A percentile compares a stretch with the other conserved stretches of the same genome.
Conservation (phyloP, 2,888 invertebrate genomes). For the Ectropis crepuscularia region DNA sequence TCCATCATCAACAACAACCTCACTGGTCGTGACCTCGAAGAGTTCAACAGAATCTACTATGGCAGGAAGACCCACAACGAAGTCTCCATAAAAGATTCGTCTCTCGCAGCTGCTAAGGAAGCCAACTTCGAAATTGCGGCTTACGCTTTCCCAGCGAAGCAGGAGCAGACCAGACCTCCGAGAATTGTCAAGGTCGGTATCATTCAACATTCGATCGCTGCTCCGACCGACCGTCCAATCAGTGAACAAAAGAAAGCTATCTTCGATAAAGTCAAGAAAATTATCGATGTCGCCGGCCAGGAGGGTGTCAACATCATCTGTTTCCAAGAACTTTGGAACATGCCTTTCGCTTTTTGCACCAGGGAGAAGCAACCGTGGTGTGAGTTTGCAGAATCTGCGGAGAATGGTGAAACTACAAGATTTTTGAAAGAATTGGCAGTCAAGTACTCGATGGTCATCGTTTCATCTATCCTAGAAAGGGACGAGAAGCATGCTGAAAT, state of each 20-base stretch:
- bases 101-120: conserved; percentile 82
- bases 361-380: conserved; percentile 98
- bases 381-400: conserved; percentile 97
- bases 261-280: conserved; percentile 89
- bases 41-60: conserved; percentile 78
- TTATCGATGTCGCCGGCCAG: conserved; percentile 92
- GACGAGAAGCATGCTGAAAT: conserved; percentile 94
- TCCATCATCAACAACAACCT: conserved; percentile 74
- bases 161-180: conserved; percentile 85
- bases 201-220: conserved; percentile 94
- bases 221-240: conserved; percentile 91
- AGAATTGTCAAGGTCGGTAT: conserved; percentile 93
- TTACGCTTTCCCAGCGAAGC: conserved; percentile 76
- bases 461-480: conserved; percentile 97
- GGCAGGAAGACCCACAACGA: conserved; percentile 71
- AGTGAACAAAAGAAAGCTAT: conserved; percentile 92
- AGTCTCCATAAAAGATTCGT: conserved; percentile 73
- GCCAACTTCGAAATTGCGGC: conserved; percentile 82
- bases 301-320: conserved; percentile 96
- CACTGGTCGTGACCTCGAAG: conserved; percentile 71
- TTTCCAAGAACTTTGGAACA: conserved; percentile 98
- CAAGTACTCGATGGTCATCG: conserved; percentile 96
- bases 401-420: conserved; percentile 93
- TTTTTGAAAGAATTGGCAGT: conserved; percentile 92
- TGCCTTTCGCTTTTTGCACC: conserved; percentile 99